Conservation (phyloP, 2,888 invertebrate genomes). For the Archips xylosteana region DNA sequence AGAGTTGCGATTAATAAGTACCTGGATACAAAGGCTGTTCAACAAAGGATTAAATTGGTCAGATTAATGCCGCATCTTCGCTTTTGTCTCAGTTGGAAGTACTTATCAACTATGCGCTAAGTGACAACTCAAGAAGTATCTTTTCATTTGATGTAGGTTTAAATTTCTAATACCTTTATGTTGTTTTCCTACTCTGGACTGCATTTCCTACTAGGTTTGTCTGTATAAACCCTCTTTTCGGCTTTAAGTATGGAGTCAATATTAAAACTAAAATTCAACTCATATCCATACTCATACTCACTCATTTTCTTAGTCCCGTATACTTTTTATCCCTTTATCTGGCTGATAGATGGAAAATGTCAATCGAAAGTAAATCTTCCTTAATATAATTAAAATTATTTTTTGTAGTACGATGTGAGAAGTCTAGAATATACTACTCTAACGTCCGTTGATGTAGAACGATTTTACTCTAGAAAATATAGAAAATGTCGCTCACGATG, state of each 20-base stretch:
- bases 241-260: neutral
- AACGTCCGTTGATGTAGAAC: no score
- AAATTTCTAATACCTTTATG: neutral
- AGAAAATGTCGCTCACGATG: no score
- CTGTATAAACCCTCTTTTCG: neutral
- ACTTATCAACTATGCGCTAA: neutral
- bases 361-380: no score
- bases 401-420: no score
- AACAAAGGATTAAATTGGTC: constrained; percentile 46
- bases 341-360: no score
- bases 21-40: constrained; percentile 42
- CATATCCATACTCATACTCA: no score
- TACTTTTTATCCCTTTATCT: no score
- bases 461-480: no score
- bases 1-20: constrained; percentile 50
- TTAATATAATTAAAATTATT: no score
- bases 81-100: constrained; percentile 26
- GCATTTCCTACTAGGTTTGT: neutral
- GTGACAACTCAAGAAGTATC: constrained; percentile 17
- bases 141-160: neutral
- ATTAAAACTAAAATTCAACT: no score
- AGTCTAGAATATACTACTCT: no score
- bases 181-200: neutral
- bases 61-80: constrained; percentile 39
- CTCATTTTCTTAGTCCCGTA: no score